Conservation (phyloP, 1,140 invertebrate species). For the Samia ricini region DNA sequence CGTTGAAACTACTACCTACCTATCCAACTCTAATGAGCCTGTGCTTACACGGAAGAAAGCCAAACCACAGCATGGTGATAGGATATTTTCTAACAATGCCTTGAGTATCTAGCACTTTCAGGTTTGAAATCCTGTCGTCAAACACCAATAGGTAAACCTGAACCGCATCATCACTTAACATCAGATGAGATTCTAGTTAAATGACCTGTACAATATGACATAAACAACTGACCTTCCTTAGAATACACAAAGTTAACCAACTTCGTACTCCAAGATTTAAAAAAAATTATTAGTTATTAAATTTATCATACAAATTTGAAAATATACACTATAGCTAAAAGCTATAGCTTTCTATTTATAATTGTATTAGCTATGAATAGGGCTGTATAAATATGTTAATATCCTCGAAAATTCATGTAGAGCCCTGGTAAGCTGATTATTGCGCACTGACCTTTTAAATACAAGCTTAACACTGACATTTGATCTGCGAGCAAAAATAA, state of each 20-base stretch:
- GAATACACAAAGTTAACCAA: background rate
- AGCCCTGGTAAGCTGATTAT: conserved; percentile 33
- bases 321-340: background rate
- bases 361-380: background rate
- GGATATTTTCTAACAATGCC: too few species aligned
- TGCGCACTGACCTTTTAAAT: conserved; percentile 34
- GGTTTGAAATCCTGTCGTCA: too few species aligned
- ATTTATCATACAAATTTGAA: background rate
- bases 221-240: too few species aligned
- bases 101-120: too few species aligned
- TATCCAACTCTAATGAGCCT: too few species aligned
- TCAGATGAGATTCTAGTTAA: too few species aligned
- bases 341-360: background rate
- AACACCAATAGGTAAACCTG: too few species aligned
- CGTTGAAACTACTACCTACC: too few species aligned
- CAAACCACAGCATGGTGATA: too few species aligned
- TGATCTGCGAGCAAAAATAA: conserved; percentile 26
- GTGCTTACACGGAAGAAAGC: too few species aligned
- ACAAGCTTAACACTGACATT: conserved; percentile 32
- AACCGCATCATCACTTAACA: too few species aligned
- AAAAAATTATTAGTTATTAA: background rate
- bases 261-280: background rate
- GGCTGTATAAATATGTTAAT: background rate
- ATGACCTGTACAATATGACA: too few species aligned
- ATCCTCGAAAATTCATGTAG: conserved; percentile 3